phyloP scores from a whole-genome alignment of 2,113 vertebrate genomes.

The Bucco capensis region DNA sequence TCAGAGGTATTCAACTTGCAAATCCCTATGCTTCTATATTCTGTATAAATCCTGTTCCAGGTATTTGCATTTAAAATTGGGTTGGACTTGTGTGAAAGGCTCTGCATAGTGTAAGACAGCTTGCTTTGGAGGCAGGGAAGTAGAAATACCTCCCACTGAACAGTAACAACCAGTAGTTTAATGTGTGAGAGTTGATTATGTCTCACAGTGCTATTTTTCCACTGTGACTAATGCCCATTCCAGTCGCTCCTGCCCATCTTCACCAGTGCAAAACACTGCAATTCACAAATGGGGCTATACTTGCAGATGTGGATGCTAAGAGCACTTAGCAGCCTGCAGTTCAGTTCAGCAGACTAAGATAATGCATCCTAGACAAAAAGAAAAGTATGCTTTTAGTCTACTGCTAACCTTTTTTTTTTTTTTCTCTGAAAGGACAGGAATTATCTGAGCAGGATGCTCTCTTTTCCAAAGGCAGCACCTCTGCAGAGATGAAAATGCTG shows the following conservation, averaged over 20 bases:
- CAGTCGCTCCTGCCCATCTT: neutral
- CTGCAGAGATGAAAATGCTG: neutral
- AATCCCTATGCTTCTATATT: neutral
- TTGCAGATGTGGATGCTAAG: neutral
- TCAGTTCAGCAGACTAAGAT: neutral
- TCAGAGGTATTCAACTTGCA: neutral
- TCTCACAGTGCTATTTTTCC: neutral
- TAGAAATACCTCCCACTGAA: neutral
- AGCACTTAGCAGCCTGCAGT: neutral
- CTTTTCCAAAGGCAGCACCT: neutral
- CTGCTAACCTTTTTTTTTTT: neutral
- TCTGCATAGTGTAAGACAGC: neutral
- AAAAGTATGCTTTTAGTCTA: neutral
- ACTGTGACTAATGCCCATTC: neutral
- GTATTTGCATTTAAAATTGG: slow-evolving; percentile 14
- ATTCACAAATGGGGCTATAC: neutral
- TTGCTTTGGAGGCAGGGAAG: neutral
- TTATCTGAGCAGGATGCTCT: neutral
- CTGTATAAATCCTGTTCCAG: neutral
- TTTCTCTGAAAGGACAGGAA: neutral
- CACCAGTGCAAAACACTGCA: neutral
- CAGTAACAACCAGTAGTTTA: neutral
- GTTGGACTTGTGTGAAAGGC: neutral
- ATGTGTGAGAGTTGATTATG: neutral
- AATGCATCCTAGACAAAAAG: neutral